A percentile compares a stretch with the other conserved stretches of the same genome.
These are phyloP conservation scores for Thelaira solivaga DNA, from an alignment of 2,888 invertebrate genomes.

Conservation along the genomic window DNA sequence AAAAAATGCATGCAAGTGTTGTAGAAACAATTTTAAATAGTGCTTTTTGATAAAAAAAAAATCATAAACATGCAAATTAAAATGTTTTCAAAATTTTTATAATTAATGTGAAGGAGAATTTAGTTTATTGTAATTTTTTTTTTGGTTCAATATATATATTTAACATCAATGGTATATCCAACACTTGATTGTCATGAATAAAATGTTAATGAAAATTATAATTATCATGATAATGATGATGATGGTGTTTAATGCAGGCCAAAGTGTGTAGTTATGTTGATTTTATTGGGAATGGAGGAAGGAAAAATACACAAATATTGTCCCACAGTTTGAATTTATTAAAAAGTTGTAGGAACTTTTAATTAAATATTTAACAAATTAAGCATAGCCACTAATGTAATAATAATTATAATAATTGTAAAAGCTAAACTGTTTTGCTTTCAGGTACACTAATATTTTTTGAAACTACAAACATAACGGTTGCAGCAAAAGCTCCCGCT, in stretches of 20 bases:
- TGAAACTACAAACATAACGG: no score
- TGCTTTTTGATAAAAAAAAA: slow-evolving; percentile 35
- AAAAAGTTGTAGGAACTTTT: no score
- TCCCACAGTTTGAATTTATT: no score
- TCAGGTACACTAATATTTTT: no score
- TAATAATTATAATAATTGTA: no score
- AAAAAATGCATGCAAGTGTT: slow-evolving; percentile 49
- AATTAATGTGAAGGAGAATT: background rate
- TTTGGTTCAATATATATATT: slow-evolving; percentile 7
- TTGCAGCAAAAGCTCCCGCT: no score
- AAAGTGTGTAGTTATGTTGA: background rate
- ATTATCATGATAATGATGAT: no score
- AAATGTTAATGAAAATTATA: background rate
- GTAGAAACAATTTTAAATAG: background rate
- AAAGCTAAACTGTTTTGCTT: no score
- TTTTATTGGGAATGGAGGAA: no score
- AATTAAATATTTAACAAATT: no score
- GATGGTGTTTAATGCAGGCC: background rate
- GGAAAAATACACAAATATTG: no score
- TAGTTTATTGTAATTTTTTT: slow-evolving; percentile 14
- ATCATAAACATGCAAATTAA: slow-evolving; percentile 28
- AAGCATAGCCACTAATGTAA: no score
- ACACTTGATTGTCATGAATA: slow-evolving; percentile 11
- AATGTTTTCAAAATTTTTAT: background rate
- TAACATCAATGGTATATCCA: slow-evolving; percentile 60